A percentile compares a stretch with the other conserved stretches of the same genome.
Conservation (phyloP, 1,140 invertebrate species). For the Planococcus citri region DNA sequence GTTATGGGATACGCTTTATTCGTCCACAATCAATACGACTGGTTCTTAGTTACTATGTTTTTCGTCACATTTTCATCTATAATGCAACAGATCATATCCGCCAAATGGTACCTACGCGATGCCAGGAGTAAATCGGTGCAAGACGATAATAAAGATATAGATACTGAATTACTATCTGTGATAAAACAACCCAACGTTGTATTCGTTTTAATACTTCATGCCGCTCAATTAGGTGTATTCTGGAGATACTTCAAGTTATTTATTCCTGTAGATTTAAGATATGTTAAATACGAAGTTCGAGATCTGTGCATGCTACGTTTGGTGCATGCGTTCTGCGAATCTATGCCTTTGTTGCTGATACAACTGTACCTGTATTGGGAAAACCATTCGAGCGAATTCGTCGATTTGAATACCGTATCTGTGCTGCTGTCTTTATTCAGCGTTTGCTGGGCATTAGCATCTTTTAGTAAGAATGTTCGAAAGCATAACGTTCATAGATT, state of each 20-base stretch:
- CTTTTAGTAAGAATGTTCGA: constrained; percentile 77
- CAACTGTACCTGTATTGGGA: constrained; percentile 60
- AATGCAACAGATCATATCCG: constrained; percentile 45
- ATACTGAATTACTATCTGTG: neutral
- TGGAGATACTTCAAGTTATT: constrained; percentile 77
- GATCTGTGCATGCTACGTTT: constrained; percentile 65
- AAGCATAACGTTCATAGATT: constrained; percentile 66
- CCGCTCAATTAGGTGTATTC: constrained; percentile 66
- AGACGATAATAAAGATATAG: constrained; percentile 23
- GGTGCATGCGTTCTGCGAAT: constrained; percentile 75
- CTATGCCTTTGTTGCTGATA: constrained; percentile 71
- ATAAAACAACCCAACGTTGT: constrained; percentile 29
- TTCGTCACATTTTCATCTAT: constrained; percentile 56
- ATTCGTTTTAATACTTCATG: constrained; percentile 52
- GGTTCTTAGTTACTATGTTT: constrained; percentile 49
- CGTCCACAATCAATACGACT: constrained; percentile 43
- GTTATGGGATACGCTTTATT: constrained; percentile 70
- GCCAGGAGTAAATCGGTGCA: constrained; percentile 23
- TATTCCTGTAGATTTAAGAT: constrained; percentile 66
- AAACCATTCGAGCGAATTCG: constrained; percentile 29
- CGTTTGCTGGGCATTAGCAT: constrained; percentile 79
- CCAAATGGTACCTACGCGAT: constrained; percentile 35
- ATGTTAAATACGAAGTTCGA: constrained; percentile 65
- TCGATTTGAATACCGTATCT: constrained; percentile 66
- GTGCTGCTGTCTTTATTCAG: constrained; percentile 67